These are phyloP conservation scores for Henricia sp. DNA, from an alignment of 53 echinoderm and acorn worm species.

Conservation along the genomic window DNA sequence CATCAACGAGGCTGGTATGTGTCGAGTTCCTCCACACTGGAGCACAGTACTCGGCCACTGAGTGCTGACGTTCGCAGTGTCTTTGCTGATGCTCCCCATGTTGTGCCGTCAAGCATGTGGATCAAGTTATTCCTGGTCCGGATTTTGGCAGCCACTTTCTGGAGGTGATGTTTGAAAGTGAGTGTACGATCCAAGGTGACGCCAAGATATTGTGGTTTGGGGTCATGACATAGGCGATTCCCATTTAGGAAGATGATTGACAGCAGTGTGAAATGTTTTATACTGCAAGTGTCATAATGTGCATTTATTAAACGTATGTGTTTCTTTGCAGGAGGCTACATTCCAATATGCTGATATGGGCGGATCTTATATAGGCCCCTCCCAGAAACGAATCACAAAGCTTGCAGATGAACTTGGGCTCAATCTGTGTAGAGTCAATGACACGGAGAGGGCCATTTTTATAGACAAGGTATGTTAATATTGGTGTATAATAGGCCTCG, in stretches of 20 bases:
- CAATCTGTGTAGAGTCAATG: constrained; percentile 70
- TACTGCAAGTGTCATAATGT: neutral
- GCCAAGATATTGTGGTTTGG: neutral
- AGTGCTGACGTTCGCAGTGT: too few relatives aligned
- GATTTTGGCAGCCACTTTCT: neutral
- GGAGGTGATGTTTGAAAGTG: neutral
- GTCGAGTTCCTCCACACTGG: too few relatives aligned
- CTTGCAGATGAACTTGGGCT: constrained; percentile 74
- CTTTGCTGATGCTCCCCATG: too few relatives aligned
- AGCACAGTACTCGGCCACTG: too few relatives aligned
- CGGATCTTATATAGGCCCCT: constrained; percentile 81
- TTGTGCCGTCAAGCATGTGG: too few relatives aligned
- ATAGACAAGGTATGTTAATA: constrained; percentile 62
- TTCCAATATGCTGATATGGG: constrained; percentile 83
- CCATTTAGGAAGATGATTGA: neutral
- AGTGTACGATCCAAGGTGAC: neutral
- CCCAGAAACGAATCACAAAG: constrained; percentile 73
- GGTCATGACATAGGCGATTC: neutral
- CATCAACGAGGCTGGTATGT: too few relatives aligned
- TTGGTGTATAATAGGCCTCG: neutral
- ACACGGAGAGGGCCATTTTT: constrained; percentile 64
- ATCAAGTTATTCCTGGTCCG: too few relatives aligned
- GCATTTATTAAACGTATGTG: neutral
- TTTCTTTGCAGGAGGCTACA: constrained; percentile 61
- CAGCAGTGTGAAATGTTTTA: neutral